Evolutionary conservation across 2,888 invertebrate species (phyloP), one percentile per base, ranked within the genome.

Genomic region (Luperina testacea): DNA sequence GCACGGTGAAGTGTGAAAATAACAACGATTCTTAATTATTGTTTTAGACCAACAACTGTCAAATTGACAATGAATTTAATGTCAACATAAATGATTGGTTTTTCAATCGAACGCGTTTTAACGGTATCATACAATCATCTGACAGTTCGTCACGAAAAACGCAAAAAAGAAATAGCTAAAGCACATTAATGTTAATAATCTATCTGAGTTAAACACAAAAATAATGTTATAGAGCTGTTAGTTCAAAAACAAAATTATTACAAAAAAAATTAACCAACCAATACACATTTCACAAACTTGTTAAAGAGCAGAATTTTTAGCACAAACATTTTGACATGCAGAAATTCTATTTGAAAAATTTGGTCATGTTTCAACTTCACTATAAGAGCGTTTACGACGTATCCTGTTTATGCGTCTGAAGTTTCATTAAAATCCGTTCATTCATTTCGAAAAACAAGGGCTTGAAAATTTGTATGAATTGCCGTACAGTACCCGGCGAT

Each of bases 291-390:
- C 76, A 85, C 70, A 80, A 72, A 77, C n/a, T 72, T 27, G 7
- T 61, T 15, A 74, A 1, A 7, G 1, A 7, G 17, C 38, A 63
- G n/a, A 42, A 13, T 24, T 70, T 68, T 75, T 75, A 57, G 61
- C 45, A 81, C n/a, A 76, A 24, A 82, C 32, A 38, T 45, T 67
- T 32, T 32, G 24, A 51, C 78, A 82, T 76, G 84, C 84, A 48
- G 32, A n/a, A 7, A 64, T 42, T 27, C 8, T 13, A 4, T 3
- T 4, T 45, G 11, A n/a, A 13, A 38, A 20, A 1, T 0, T 45
- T 73, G 42, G 64, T 61, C 72, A 75, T 75, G 64, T 84, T 84
- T 61, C 72, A 75, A 84, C 45, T 63, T 72, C 24, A 3, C 4
- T 24, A 7, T 42, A 42, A 42, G 45, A 45, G 45, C 45, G 1